Evolutionary conservation across 2,797 vertebrate species (phyloP).

Genomic region (Echiichthys vipera): DNA sequence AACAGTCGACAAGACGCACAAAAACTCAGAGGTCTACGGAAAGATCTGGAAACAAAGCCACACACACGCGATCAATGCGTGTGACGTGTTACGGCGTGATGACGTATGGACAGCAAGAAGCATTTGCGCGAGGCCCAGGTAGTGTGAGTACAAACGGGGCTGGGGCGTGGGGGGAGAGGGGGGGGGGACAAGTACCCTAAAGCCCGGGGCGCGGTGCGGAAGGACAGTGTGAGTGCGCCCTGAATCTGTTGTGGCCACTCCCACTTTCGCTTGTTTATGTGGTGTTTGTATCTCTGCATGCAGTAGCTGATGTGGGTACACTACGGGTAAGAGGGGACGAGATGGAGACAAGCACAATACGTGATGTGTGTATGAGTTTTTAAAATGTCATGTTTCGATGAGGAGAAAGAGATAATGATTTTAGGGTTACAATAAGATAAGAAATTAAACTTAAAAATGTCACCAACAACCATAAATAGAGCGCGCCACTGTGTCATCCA

Average conservation of each 20-base stretch:
- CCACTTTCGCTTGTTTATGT: not conserved
- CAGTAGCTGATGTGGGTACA: not conserved
- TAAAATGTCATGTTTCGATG: not conserved
- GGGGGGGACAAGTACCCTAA: too few relatives aligned
- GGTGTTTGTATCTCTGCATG: not conserved
- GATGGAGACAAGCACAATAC: not conserved
- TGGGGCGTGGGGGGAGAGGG: too few relatives aligned
- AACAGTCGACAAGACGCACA: too few relatives aligned
- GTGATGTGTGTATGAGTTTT: not conserved
- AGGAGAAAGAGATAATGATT: not conserved
- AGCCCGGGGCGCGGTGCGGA: too few relatives aligned
- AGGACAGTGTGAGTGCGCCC: too few relatives aligned
- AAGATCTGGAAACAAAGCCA: too few relatives aligned
- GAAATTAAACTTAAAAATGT: not conserved
- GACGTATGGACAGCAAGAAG: too few relatives aligned
- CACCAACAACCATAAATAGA: constrained; percentile 7
- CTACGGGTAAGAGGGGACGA: not conserved
- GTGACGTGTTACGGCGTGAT: too few relatives aligned
- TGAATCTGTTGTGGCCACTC: not conserved
- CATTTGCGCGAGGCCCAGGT: too few relatives aligned
- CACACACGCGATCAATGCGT: too few relatives aligned
- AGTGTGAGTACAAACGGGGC: too few relatives aligned
- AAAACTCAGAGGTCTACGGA: too few relatives aligned
- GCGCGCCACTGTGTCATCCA: constrained; percentile 2
- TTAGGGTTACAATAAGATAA: not conserved